These are phyloP conservation scores for Calameuta idolon DNA, from an alignment of 2,888 invertebrate species.

Conservation along the genomic window DNA sequence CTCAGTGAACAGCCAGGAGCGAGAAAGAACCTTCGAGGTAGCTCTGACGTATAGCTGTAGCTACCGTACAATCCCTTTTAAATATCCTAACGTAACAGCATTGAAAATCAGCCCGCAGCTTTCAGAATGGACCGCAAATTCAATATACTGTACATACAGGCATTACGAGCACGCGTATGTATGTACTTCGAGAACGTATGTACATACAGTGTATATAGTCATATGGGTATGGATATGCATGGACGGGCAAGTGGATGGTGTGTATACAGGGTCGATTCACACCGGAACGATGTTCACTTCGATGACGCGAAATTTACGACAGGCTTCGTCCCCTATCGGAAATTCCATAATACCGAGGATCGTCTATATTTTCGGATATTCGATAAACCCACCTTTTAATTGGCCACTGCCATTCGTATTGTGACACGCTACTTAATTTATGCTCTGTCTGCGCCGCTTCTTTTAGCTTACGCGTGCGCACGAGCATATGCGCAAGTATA, in stretches of 20 bases:
- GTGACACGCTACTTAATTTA: neutral
- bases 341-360: neutral
- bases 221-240: neutral
- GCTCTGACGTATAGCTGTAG: neutral
- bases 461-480: neutral
- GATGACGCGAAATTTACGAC: neutral
- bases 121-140: neutral
- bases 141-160: neutral
- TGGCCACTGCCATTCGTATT: neutral
- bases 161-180: neutral
- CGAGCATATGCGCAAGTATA: neutral
- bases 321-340: neutral
- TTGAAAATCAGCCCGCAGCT: neutral
- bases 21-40: neutral
- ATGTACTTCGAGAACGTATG: neutral
- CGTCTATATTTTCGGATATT: constrained; percentile 1
- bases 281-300: neutral
- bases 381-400: constrained; percentile 3
- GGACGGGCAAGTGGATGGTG: neutral
- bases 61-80: neutral
- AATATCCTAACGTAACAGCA: neutral
- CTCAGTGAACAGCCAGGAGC: neutral
- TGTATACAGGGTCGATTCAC: neutral
- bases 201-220: neutral
- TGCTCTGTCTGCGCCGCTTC: neutral